Evolutionary conservation across 2,888 invertebrate genomes (phyloP).

Genomic region (Polyploca ridens): DNA sequence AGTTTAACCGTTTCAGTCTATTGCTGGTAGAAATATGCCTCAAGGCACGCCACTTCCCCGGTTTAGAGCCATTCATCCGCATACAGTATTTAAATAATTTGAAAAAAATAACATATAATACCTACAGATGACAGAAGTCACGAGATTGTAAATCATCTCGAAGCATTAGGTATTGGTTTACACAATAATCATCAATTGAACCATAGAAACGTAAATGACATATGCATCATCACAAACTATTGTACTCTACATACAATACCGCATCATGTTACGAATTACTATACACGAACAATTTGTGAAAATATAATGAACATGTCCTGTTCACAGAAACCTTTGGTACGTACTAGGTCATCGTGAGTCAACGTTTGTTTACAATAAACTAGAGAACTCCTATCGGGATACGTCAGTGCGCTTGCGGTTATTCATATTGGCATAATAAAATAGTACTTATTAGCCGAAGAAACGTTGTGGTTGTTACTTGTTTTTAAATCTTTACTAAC

Average conservation of each 20-base stretch:
- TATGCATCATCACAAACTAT: neutral
- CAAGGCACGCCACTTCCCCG: too few relatives aligned
- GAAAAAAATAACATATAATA: too few relatives aligned
- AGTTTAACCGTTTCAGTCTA: too few relatives aligned
- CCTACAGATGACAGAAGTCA: too few relatives aligned
- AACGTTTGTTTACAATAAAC: constrained; percentile 51
- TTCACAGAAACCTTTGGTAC: constrained; percentile 22
- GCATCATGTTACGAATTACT: neutral
- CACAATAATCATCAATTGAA: neutral
- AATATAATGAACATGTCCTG: constrained; percentile 19
- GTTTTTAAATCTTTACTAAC: neutral
- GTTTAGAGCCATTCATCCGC: too few relatives aligned
- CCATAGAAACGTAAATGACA: constrained; percentile 2
- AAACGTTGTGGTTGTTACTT: neutral
- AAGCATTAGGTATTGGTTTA: neutral
- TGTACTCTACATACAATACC: neutral
- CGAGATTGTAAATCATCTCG: neutral
- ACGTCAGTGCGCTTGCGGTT: constrained; percentile 14
- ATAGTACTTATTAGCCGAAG: neutral
- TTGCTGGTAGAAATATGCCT: too few relatives aligned
- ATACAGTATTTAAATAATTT: too few relatives aligned
- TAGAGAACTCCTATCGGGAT: constrained; percentile 24
- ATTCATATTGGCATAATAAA: neutral
- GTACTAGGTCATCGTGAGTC: constrained; percentile 58
- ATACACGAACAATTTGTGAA: neutral